These are phyloP conservation scores for Dasysyrphus tricinctus DNA, from an alignment of 2,888 invertebrate genomes.

Conservation along the genomic window DNA sequence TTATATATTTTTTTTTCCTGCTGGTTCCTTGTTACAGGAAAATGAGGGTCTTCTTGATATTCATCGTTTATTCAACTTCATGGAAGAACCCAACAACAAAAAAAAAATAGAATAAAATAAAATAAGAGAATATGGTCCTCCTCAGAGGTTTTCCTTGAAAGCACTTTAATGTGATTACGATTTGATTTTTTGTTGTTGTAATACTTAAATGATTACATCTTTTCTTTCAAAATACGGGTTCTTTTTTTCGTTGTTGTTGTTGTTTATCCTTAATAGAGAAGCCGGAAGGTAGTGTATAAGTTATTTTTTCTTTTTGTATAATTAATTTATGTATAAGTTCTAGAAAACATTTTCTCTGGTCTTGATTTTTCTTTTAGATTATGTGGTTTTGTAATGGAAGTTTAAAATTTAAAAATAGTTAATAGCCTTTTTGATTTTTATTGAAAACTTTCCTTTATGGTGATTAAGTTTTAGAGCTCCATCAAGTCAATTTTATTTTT, in stretches of 20 bases:
- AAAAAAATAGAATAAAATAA: constrained; percentile 8
- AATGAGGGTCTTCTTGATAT: constrained; percentile 41
- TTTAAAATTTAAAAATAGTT: no score
- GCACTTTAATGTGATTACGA: constrained; percentile 58
- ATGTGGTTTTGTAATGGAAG: no score
- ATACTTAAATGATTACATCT: constrained; percentile 44
- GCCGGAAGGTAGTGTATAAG: not conserved
- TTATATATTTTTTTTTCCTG: constrained; percentile 5
- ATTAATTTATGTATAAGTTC: no score
- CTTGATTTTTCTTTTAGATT: no score
- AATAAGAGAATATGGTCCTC: constrained; percentile 18
- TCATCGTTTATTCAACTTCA: constrained; percentile 35
- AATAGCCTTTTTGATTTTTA: no score
- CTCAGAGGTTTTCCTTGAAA: constrained; percentile 38
- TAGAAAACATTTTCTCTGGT: no score
- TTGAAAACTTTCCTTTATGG: no score
- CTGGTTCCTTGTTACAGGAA: constrained; percentile 8
- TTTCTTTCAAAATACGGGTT: not conserved
- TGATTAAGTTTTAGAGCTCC: no score
- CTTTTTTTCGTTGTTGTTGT: not conserved
- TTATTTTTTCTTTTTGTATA: not conserved
- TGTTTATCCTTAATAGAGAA: not conserved
- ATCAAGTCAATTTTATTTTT: no score
- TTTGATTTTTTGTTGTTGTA: constrained; percentile 43
- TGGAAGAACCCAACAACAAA: not conserved